A percentile compares a stretch with the other conserved stretches of the same genome.
phyloP scores from a whole-genome alignment of 2,888 invertebrate species.

The Gisinianus flammeolus region DNA sequence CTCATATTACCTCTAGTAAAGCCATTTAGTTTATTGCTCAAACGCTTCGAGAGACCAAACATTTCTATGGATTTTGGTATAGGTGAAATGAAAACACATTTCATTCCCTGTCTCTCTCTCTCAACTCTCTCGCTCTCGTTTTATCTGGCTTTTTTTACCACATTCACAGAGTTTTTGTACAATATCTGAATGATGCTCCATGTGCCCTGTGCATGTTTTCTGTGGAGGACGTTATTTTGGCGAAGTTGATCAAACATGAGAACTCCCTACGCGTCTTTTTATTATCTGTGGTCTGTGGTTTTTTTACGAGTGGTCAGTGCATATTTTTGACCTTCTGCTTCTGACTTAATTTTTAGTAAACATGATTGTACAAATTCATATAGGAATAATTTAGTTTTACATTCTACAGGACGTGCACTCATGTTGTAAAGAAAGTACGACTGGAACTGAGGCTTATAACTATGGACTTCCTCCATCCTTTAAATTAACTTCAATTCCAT shows the following conservation, averaged over 20 bases:
- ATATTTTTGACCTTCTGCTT: not conserved
- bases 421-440: no score
- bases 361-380: not conserved
- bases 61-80: slow-evolving; percentile 4
- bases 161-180: not conserved
- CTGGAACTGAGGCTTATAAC: no score
- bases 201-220: not conserved
- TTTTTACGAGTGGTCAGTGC: not conserved
- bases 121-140: not conserved
- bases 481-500: no score
- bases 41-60: not conserved
- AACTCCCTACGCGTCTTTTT: not conserved
- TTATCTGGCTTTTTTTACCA: not conserved
- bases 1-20: slow-evolving; percentile 20
- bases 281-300: not conserved
- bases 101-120: not conserved
- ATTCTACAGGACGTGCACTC: no score
- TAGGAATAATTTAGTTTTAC: no score
- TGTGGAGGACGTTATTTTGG: not conserved
- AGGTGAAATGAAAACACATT: not conserved
- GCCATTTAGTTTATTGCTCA: slow-evolving; percentile 21
- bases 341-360: not conserved
- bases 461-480: no score
- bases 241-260: not conserved
- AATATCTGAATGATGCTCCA: not conserved